Percentiles rank a stretch among this genome's conserved stretches.
Evolutionary conservation across 2,888 invertebrate species (phyloP).

Genomic region (Sympetrum striolatum): DNA sequence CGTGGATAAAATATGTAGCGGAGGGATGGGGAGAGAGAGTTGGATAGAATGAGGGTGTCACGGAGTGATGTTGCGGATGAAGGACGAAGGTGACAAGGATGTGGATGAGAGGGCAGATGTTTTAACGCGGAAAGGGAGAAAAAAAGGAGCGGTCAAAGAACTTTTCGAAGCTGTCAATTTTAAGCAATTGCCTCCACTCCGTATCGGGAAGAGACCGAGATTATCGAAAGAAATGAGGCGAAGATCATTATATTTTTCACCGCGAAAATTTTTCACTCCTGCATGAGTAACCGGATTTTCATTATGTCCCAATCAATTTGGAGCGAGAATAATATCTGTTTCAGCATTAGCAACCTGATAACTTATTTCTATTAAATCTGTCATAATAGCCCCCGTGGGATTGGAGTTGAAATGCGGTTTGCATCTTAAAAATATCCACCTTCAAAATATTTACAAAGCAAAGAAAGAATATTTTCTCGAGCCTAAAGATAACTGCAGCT

Average conservation of each 20-base stretch:
- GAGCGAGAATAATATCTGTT: not conserved
- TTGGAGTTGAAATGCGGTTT: not conserved
- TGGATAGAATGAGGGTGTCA: not conserved
- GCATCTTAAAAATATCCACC: too few relatives aligned
- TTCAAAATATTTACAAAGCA: too few relatives aligned
- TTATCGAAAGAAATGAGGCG: not conserved
- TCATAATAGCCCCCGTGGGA: not conserved
- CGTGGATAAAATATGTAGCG: not conserved
- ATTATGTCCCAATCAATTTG: not conserved
- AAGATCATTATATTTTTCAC: not conserved
- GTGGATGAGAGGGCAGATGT: not conserved
- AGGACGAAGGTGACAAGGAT: not conserved
- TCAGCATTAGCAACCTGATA: not conserved
- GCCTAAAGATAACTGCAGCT: too few relatives aligned
- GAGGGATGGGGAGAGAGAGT: not conserved
- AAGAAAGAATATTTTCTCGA: not conserved
- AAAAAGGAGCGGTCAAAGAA: not conserved
- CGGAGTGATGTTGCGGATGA: not conserved
- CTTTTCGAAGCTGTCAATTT: not conserved
- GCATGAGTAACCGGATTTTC: not conserved
- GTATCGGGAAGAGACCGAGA: not conserved
- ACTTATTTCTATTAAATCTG: not conserved
- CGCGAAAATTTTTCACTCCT: not conserved
- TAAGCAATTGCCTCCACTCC: not conserved
- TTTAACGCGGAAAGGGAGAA: not conserved